These are phyloP conservation scores for Orthosia gothica DNA, from an alignment of 2,888 invertebrate species.

Conservation along the genomic window DNA sequence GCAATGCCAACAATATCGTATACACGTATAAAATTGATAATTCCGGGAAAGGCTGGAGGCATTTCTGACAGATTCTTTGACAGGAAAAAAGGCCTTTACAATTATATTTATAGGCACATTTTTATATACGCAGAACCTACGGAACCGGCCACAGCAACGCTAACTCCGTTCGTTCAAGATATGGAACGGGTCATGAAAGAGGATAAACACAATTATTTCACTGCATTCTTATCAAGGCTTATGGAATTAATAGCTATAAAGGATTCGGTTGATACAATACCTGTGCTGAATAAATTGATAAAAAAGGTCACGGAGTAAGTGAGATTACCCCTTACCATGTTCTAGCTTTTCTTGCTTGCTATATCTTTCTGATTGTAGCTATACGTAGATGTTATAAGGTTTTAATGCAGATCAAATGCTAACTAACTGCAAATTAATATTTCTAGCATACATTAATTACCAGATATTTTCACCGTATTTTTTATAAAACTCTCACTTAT, in stretches of 20 bases:
- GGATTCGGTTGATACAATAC: neutral
- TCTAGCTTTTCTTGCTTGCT: neutral
- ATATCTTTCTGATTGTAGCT: neutral
- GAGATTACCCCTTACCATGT: neutral
- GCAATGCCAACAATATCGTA: too few relatives aligned
- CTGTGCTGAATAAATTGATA: neutral
- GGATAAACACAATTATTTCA: constrained; percentile 13
- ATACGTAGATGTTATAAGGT: neutral
- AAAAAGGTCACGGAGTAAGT: constrained; percentile 8
- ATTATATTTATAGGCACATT: neutral
- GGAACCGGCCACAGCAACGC: neutral
- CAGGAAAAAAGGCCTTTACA: neutral
- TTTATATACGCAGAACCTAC: neutral
- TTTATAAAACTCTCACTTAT: too few relatives aligned
- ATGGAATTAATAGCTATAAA: constrained; percentile 22
- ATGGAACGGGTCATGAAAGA: neutral
- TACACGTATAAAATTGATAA: too few relatives aligned
- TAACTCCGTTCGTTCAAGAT: constrained; percentile 1
- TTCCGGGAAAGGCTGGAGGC: too few relatives aligned
- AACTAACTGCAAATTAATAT: too few relatives aligned
- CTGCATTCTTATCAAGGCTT: constrained; percentile 12
- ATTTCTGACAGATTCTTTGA: too few relatives aligned
- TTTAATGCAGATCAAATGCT: neutral
- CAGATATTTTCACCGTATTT: too few relatives aligned
- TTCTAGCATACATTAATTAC: too few relatives aligned